These are phyloP conservation scores for Mus spretus DNA, from an alignment of 2,797 vertebrate genomes.

Conservation along the genomic window DNA sequence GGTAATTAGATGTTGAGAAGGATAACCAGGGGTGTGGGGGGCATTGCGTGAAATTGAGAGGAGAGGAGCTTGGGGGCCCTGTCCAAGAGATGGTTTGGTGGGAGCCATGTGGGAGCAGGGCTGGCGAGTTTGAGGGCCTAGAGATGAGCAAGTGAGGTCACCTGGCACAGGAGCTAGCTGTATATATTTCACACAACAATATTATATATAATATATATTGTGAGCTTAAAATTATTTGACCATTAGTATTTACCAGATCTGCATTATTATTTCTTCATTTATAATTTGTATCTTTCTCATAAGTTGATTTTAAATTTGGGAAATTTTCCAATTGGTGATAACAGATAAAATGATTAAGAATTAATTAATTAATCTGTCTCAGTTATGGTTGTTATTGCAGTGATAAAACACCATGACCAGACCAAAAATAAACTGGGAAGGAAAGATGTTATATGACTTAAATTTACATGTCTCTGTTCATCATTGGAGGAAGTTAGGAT, in stretches of 20 bases:
- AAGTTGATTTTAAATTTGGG: neutral
- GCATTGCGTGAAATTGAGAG: no score
- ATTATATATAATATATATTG: neutral
- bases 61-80: no score
- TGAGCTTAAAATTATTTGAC: neutral
- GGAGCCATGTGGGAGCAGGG: no score
- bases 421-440: neutral
- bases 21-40: no score
- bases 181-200: no score
- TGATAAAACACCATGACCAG: no score
- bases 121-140: no score
- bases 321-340: neutral
- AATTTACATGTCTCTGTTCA: neutral
- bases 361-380: neutral
- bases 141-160: no score
- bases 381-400: neutral
- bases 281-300: neutral
- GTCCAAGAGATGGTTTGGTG: no score
- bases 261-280: neutral
- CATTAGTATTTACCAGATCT: neutral
- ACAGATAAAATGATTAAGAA: neutral
- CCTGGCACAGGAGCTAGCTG: no score
- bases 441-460: neutral
- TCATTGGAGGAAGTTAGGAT: neutral
- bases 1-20: no score